Evolutionary conservation across 2,888 invertebrate species (phyloP).

Genomic region (Ennomos erosarius): DNA sequence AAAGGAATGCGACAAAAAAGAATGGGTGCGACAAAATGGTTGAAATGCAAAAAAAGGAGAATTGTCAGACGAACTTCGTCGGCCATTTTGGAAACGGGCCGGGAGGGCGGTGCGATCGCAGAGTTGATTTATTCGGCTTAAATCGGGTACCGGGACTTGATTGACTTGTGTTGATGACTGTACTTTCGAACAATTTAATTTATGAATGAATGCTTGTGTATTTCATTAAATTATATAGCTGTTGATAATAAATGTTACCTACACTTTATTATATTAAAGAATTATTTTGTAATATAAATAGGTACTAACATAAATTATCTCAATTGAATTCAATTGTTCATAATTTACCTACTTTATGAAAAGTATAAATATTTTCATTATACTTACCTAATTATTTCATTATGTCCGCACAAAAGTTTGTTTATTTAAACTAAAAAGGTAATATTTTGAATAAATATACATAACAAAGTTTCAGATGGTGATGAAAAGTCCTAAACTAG

Average conservation of each 20-base stretch:
- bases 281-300: background rate
- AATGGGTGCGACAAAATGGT: constrained; percentile 62
- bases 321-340: too few species aligned
- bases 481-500: too few species aligned
- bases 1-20: constrained; percentile 46
- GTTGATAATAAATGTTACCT: too few species aligned
- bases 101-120: constrained; percentile 63
- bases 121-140: constrained; percentile 68
- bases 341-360: too few species aligned
- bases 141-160: constrained; percentile 54
- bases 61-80: constrained; percentile 56
- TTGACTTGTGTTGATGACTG: constrained; percentile 59
- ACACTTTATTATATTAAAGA: background rate
- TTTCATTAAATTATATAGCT: constrained; percentile 13
- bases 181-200: constrained; percentile 44
- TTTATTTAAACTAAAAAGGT: too few species aligned
- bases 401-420: too few species aligned
- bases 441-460: too few species aligned
- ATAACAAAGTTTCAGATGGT: background rate
- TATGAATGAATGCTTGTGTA: constrained; percentile 34
- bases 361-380: too few species aligned
- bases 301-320: too few species aligned
- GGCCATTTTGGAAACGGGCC: constrained; percentile 76
- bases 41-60: constrained; percentile 59
- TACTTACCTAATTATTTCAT: too few species aligned